Conservation (phyloP, 2,797 vertebrate species). For the Buphagus erythrorhynchus region DNA sequence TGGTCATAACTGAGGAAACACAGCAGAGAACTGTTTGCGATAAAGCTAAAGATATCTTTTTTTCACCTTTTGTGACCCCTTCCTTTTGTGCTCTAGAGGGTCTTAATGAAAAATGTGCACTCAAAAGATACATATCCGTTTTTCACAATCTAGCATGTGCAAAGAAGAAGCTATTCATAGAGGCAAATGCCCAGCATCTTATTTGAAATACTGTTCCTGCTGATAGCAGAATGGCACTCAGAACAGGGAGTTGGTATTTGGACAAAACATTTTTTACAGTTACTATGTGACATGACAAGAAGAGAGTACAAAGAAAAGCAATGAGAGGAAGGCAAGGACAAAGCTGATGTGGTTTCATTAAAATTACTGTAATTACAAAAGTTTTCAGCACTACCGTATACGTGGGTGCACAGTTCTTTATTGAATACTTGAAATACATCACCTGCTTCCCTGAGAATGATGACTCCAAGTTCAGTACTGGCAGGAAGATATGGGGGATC, state of each 20-base stretch:
- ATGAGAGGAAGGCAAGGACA: slow-evolving; percentile 17
- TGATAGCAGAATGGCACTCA: background rate
- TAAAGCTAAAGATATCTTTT: slow-evolving; percentile 7
- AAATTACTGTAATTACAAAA: slow-evolving; percentile 58
- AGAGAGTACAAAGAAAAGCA: slow-evolving; percentile 13
- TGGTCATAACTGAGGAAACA: background rate
- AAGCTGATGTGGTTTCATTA: slow-evolving; percentile 8
- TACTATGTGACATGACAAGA: slow-evolving; percentile 3
- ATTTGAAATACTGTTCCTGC: slow-evolving; percentile 35
- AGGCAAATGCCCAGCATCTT: slow-evolving; percentile 38
- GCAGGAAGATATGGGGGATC: background rate
- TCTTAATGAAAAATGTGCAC: slow-evolving; percentile 44
- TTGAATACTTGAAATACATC: slow-evolving; percentile 2
- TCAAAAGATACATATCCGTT: slow-evolving; percentile 9
- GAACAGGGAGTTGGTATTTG: slow-evolving; percentile 45
- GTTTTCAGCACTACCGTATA: background rate
- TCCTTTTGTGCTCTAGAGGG: slow-evolving; percentile 1
- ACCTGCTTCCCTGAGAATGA: background rate
- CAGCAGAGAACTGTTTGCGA: background rate
- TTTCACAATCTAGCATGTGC: slow-evolving; percentile 29
- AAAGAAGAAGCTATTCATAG: slow-evolving; percentile 40
- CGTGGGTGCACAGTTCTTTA: background rate
- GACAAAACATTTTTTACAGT: slow-evolving; percentile 41
- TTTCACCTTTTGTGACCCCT: background rate
- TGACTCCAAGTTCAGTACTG: background rate